Percentiles rank a stretch among this genome's conserved stretches.
These are phyloP conservation scores for silkworm (Bombyx mori) DNA, from an alignment of 1,140 invertebrate genomes.

Conservation along the genomic window ASM3026992v2 NC_085112.1:4476001-4476500, in stretches of 20 bases:
- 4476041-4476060: neutral
- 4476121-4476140: neutral
- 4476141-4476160: too few species aligned
- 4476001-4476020: neutral
- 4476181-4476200: neutral
- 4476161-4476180: neutral
- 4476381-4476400: neutral
- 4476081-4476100: neutral
- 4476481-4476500: neutral
- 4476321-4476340: conserved; percentile 20
- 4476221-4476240: conserved; percentile 29
- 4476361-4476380: neutral
- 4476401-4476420: neutral
- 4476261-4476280: conserved; percentile 23
- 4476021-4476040: neutral
- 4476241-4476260: conserved; percentile 22
- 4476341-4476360: conserved; percentile 14
- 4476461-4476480: neutral
- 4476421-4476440: neutral
- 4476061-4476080: neutral
- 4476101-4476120: neutral
- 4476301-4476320: conserved; percentile 26
- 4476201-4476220: conserved; percentile 19
- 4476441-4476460: neutral
- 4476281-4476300: conserved; percentile 31